Base-by-base conservation (phyloP, 37 sponge, comb jelly and placozoan genomes). In the Diacarnus erythraeanus region DNA sequence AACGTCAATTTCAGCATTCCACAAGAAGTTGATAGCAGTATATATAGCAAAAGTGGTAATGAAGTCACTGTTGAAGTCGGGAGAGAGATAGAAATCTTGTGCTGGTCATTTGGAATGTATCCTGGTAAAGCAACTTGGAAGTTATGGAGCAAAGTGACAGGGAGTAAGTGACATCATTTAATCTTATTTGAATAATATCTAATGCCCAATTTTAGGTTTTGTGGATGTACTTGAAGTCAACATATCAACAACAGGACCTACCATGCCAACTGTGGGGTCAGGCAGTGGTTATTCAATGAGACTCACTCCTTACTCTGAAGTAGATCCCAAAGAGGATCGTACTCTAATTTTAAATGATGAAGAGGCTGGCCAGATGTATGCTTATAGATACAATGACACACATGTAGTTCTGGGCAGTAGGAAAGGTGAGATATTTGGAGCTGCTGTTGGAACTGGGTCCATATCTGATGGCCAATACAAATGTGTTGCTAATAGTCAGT, bases 281-380 rank as follows among this genome's bases (percentile, higher is more conserved):
- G 64, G 29, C 5, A 29, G 29, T 61, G 64, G 64, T 27, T 61
- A 23, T 15, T 23, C 29, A 61, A 61, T 61, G 25, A 25, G 20
- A 61, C 64, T 27, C 20, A 20, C 64, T 6, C 29, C 64, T 61
- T 29, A 8, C 8, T 8, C 18, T 61, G 29, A 61, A 30, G 64
- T 23, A 6, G 17, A 63, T 63, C 26, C 18, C 20, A 6, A 61
- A 30, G 64, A 63, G 26, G 17, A 63, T 63, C 26, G 6, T 30
- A 23, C 18, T 20, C 6, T 20, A 30, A 18, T 69, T 37, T 25
- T 69, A 33, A 36, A 25, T 8, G 33, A 64, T 64, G 78, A 78
- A 42, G 4, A 42, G 18, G 33, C 47, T 66, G 78, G 78, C 1
- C 78, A 78, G 51, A 31, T 78, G 67, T 78, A 78, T 64, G 66